Evolutionary conservation across 2,888 invertebrate species (phyloP).

Genomic region (Polydrusus tereticollis): DNA sequence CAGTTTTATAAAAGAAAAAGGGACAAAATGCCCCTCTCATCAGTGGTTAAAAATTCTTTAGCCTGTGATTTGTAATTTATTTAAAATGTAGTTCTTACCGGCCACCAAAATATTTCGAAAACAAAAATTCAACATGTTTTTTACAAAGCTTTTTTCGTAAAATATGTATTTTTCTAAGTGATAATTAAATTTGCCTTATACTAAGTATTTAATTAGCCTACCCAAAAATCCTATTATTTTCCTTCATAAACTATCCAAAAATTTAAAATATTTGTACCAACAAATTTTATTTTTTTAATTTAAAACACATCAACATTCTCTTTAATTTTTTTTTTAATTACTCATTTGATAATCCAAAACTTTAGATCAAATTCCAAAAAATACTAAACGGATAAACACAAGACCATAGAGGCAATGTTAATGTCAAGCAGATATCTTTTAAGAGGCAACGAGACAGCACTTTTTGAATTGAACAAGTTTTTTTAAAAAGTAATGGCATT

Average conservation of each 20-base stretch:
- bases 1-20: background rate
- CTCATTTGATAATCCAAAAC: background rate
- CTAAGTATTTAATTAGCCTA: background rate
- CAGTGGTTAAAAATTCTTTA: background rate
- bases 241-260: background rate
- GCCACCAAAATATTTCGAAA: background rate
- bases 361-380: background rate
- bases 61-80: no score
- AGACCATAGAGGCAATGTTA: no score
- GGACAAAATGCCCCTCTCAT: background rate
- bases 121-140: background rate
- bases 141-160: background rate
- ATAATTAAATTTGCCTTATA: conserved; percentile 6
- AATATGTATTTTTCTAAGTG: background rate
- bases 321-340: no score
- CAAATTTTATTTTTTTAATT: background rate
- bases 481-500: no score
- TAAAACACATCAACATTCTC: no score
- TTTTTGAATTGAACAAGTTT: no score
- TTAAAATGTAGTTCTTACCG: no score
- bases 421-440: no score
- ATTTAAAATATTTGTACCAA: conserved; percentile 3
- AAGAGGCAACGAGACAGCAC: no score
- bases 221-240: background rate
- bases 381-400: no score